Evolutionary conservation across 2,113 vertebrate genomes (phyloP), one percentile per base, ranked within the genome.

Genomic region (Gallinago paraguaiae): DNA sequence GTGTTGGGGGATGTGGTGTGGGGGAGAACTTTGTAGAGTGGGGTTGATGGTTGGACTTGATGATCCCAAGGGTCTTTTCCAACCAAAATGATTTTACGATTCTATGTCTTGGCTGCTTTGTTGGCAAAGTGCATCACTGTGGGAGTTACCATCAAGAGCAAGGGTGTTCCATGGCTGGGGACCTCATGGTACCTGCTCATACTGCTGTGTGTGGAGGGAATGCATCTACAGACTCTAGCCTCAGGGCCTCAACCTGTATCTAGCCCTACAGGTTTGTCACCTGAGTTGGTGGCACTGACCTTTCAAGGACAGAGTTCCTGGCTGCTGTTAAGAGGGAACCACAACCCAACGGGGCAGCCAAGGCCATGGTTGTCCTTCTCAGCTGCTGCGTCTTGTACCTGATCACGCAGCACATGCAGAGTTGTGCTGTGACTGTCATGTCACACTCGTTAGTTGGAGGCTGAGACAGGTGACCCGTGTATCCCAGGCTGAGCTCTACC

Each of bases 391-490:
- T 6, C 30, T 63, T 43, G 45, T 22, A 19, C 14, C 11, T 51
- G 56, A 45, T 43, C 24, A 37, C 0, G 3, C 31, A 61, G 39
- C 31, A 39, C 13, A 3, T 1, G 1, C 24, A 27, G 63, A 45
- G 14, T 4, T 46, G 18, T 79, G 70, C 50, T 70, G 71, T 41
- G 60, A 10, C 14, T 56, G 37, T 3, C 18, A 3, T 6, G 16
- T 59, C 77, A 64, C 16, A 0, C 35, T 27, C 64, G 39, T 22
- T 61, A 63, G 22, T 1, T 23, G 41, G 24, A 75, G 37, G 57
- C 74, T 71, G 45, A 27, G 7, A 13, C 12, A 25, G 14, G 37
- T 56, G 14, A 89, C 24, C 25, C 45, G 51, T 25, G 5, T 48
- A 33, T 79, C 15, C n/a, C 43, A 43, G 48, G 13, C 23, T 54